Conservation (phyloP, 2,888 invertebrate species). For the Xylota sylvarum region DNA sequence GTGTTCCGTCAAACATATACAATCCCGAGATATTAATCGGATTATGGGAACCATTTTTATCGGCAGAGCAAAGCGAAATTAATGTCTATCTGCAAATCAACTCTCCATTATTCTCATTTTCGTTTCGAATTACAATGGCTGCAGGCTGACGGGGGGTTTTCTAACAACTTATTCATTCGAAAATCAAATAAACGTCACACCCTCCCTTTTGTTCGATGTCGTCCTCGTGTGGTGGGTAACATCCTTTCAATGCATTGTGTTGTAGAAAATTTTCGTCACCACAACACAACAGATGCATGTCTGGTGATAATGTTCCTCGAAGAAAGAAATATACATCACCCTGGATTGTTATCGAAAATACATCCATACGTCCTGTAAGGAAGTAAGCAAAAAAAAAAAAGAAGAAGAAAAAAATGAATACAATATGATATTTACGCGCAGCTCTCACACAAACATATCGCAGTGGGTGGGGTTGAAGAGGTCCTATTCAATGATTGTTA, state of each 20-base stretch:
- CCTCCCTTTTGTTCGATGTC: slow-evolving; percentile 54
- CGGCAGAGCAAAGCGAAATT: slow-evolving; percentile 36
- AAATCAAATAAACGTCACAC: slow-evolving; percentile 76
- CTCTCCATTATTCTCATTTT: slow-evolving; percentile 61
- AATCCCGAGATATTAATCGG: slow-evolving; percentile 73
- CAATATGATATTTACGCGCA: slow-evolving; percentile 56
- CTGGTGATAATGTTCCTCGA: slow-evolving; percentile 57
- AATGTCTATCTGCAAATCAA: slow-evolving; percentile 67
- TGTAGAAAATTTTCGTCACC: slow-evolving; percentile 59
- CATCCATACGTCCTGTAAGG: slow-evolving; percentile 8
- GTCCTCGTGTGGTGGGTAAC: slow-evolving; percentile 43
- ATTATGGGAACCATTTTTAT: slow-evolving; percentile 74
- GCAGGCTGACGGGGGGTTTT: background rate
- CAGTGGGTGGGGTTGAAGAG: slow-evolving; percentile 56
- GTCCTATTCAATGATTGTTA: slow-evolving; percentile 70
- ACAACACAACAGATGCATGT: slow-evolving; percentile 75
- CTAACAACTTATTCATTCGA: slow-evolving; percentile 70
- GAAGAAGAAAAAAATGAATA: slow-evolving; percentile 1
- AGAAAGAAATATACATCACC: slow-evolving; percentile 12
- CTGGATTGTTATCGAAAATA: slow-evolving; percentile 59
- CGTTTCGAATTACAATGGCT: slow-evolving; percentile 64
- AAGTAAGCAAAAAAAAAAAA: too few species aligned
- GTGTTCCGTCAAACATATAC: slow-evolving; percentile 53
- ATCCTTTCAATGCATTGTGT: slow-evolving; percentile 54
- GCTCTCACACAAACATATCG: background rate